phyloP scores from a whole-genome alignment of 2,113 vertebrate species.

The Lepisosteus osseus region DNA sequence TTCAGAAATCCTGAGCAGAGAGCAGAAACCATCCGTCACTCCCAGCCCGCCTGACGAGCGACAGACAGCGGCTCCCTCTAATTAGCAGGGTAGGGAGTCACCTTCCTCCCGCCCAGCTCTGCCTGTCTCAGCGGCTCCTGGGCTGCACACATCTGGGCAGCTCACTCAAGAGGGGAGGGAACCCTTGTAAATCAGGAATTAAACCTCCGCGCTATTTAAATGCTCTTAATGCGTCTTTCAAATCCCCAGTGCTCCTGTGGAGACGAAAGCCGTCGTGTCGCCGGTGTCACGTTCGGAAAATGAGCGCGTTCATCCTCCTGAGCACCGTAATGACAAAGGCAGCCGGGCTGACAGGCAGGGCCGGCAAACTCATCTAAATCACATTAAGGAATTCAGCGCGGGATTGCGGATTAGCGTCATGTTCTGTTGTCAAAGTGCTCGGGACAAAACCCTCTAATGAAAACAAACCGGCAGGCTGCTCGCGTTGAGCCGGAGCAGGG shows the following conservation, averaged over 20 bases:
- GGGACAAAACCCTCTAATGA: constrained; percentile 6
- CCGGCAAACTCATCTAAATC: constrained; percentile 65
- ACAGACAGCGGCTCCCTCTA: constrained; percentile 11
- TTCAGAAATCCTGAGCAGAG: constrained; percentile 20
- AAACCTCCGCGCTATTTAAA: too few species aligned
- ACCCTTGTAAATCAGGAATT: too few species aligned
- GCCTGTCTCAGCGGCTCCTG: background rate
- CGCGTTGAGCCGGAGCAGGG: background rate
- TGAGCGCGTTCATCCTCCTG: constrained; percentile 38
- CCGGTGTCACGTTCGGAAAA: constrained; percentile 47
- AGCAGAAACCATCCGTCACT: constrained; percentile 11
- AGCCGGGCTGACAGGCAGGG: constrained; percentile 47
- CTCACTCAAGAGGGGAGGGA: background rate
- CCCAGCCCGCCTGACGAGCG: background rate
- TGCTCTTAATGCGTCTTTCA: too few species aligned
- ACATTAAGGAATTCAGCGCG: constrained; percentile 55
- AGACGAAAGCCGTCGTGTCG: constrained; percentile 39
- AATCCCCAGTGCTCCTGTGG: too few species aligned
- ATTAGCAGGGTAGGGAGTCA: constrained; percentile 12
- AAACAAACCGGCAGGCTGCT: background rate
- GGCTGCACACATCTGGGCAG: background rate
- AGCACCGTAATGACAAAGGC: constrained; percentile 59
- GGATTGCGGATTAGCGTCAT: constrained; percentile 54
- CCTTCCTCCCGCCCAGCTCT: background rate
- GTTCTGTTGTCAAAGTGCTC: constrained; percentile 24